These are phyloP conservation scores for Apolygus lucorum DNA, from an alignment of 1,140 invertebrate species.

Conservation along the genomic window DNA sequence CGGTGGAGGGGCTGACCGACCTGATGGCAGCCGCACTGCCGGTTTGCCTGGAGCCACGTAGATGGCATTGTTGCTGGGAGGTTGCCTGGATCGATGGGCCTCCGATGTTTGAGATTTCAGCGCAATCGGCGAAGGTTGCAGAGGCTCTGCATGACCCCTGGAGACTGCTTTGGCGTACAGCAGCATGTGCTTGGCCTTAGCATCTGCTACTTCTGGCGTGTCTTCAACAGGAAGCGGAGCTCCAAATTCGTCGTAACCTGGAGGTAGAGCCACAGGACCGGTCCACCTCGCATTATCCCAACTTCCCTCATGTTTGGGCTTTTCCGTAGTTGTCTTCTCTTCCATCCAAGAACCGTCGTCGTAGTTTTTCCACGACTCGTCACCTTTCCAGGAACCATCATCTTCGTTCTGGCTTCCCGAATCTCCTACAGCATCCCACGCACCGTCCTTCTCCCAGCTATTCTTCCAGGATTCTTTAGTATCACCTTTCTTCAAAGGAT, in stretches of 20 bases:
- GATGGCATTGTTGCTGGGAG: neutral
- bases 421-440: neutral
- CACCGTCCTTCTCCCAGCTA: neutral
- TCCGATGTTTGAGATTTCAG: neutral
- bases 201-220: slow-evolving; percentile 32
- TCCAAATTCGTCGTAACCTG: slow-evolving; percentile 42
- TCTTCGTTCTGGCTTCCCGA: neutral
- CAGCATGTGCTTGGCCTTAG: slow-evolving; percentile 31
- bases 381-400: slow-evolving; percentile 16
- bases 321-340: neutral
- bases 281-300: slow-evolving; percentile 32
- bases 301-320: neutral
- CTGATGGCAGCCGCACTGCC: neutral
- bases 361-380: slow-evolving; percentile 14
- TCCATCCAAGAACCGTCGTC: slow-evolving; percentile 14
- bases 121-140: neutral
- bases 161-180: neutral
- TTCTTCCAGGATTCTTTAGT: neutral
- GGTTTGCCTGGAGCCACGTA: neutral
- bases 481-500: no score
- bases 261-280: slow-evolving; percentile 40
- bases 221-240: slow-evolving; percentile 33
- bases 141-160: no score
- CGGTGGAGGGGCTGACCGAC: no score
- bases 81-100: neutral